Conservation (phyloP, 2,888 invertebrate genomes). For the Alentia gelatinosa region DNA sequence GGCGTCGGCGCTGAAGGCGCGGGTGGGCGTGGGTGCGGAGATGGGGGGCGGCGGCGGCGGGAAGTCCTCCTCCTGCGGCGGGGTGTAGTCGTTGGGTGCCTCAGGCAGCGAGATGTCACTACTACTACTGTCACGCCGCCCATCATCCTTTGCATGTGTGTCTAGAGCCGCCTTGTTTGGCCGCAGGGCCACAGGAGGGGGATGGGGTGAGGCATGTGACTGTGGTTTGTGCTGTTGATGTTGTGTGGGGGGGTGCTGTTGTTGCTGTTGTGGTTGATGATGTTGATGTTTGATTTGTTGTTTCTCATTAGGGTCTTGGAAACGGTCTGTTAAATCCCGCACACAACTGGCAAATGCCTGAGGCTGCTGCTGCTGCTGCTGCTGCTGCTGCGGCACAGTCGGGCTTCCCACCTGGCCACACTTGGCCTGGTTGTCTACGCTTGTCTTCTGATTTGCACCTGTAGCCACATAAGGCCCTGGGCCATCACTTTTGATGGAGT, state of each 20-base stretch:
- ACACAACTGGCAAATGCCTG: conserved; percentile 80
- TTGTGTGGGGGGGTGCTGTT: not conserved
- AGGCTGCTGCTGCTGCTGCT: conserved; percentile 53
- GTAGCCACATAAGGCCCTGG: conserved; percentile 46
- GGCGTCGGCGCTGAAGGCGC: conserved; percentile 40
- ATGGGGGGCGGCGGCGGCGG: conserved; percentile 76
- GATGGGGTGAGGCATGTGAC: not conserved
- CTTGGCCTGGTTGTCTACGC: not conserved
- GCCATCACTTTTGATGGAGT: conserved; percentile 76
- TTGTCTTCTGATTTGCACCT: not conserved
- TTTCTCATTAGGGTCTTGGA: conserved; percentile 71
- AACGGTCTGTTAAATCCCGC: conserved; percentile 74
- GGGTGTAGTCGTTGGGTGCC: not conserved
- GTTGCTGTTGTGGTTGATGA: conserved; percentile 38
- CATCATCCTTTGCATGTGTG: conserved; percentile 4
- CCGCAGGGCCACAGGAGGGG: conserved; percentile 26
- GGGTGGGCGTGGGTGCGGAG: conserved; percentile 59
- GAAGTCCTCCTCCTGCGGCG: conserved; percentile 70
- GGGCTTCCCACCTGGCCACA: not conserved
- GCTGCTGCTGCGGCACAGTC: conserved; percentile 58
- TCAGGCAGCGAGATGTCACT: conserved; percentile 6
- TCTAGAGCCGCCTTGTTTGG: not conserved
- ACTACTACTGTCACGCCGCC: not conserved
- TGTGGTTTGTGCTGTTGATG: too few relatives aligned
- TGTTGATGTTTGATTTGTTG: not conserved